These are phyloP conservation scores for Pomacea canaliculata DNA, from an alignment of 2,888 invertebrate genomes.

Conservation along the genomic window DNA sequence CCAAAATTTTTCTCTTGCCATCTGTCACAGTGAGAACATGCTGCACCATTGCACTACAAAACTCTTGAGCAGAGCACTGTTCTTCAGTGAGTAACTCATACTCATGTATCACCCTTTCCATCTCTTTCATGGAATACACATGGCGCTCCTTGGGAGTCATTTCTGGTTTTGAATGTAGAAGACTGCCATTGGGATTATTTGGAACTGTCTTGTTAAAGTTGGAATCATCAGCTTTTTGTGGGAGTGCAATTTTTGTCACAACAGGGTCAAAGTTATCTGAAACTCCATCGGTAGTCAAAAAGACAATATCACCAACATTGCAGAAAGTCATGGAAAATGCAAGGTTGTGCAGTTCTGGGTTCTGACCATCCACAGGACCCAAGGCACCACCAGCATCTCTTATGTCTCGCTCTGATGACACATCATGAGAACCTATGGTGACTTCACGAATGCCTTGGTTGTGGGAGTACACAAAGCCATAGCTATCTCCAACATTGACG, in stretches of 20 bases:
- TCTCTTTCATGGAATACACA: slow-evolving; percentile 81
- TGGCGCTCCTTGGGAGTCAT: slow-evolving; percentile 74
- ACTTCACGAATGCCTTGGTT: slow-evolving; percentile 86
- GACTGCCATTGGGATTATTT: slow-evolving; percentile 31
- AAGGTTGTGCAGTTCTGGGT: slow-evolving; percentile 86
- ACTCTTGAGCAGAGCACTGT: slow-evolving; percentile 65
- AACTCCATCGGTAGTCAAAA: slow-evolving; percentile 89
- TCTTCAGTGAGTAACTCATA: slow-evolving; percentile 67
- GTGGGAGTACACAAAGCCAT: slow-evolving; percentile 85
- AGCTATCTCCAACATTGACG: slow-evolving; percentile 89
- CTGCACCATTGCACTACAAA: slow-evolving; percentile 67
- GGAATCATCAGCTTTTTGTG: slow-evolving; percentile 39
- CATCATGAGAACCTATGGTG: slow-evolving; percentile 84
- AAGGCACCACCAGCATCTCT: slow-evolving; percentile 89
- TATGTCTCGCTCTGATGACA: slow-evolving; percentile 86
- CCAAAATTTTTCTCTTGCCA: slow-evolving; percentile 84
- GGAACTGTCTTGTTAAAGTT: slow-evolving; percentile 36
- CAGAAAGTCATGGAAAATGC: slow-evolving; percentile 86
- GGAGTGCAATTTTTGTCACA: slow-evolving; percentile 85
- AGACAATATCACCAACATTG: slow-evolving; percentile 85
- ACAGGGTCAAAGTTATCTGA: slow-evolving; percentile 93
- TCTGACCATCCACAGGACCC: slow-evolving; percentile 86
- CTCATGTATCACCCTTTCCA: slow-evolving; percentile 69
- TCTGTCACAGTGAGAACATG: slow-evolving; percentile 77
- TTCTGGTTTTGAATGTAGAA: slow-evolving; percentile 58